Evolutionary conservation across 1,140 invertebrate species (phyloP).

Genomic region (Drosophila ogumai): DNA sequence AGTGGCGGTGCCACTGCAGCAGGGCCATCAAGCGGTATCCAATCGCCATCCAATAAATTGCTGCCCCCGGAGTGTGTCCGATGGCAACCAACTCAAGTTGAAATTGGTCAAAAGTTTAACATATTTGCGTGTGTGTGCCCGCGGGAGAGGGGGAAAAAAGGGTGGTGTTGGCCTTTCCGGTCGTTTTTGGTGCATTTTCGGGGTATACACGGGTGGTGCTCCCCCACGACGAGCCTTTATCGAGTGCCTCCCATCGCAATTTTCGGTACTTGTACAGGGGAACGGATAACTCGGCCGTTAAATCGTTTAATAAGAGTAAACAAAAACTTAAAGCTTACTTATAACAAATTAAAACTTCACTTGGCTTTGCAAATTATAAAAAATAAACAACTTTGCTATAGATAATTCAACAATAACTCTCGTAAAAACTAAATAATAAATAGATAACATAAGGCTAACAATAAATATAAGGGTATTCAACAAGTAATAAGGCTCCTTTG

Average conservation of each 20-base stretch:
- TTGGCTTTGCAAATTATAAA: constrained; percentile 28
- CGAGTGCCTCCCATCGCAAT: constrained; percentile 11
- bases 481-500: constrained; percentile 26
- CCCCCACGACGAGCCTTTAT: constrained; percentile 18
- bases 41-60: constrained; percentile 82
- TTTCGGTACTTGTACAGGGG: constrained; percentile 2
- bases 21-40: constrained; percentile 45
- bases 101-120: constrained; percentile 84
- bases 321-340: constrained; percentile 17
- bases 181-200: constrained; percentile 72
- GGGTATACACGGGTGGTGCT: constrained; percentile 56
- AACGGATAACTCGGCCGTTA: constrained; percentile 4
- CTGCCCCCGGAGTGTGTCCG: constrained; percentile 38
- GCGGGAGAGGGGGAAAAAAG: not conserved
- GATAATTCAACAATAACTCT: constrained; percentile 53
- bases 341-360: constrained; percentile 42
- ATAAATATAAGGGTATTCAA: constrained; percentile 49
- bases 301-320: constrained; percentile 42
- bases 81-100: constrained; percentile 72
- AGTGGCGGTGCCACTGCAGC: constrained; percentile 50
- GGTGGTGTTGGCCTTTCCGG: constrained; percentile 25
- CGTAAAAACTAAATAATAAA: constrained; percentile 49
- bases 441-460: constrained; percentile 50
- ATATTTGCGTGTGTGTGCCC: constrained; percentile 75
- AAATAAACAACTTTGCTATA: constrained; percentile 44